Evolutionary conservation across 2,888 invertebrate species (phyloP).

Genomic region (Drosophila anceps): DNA sequence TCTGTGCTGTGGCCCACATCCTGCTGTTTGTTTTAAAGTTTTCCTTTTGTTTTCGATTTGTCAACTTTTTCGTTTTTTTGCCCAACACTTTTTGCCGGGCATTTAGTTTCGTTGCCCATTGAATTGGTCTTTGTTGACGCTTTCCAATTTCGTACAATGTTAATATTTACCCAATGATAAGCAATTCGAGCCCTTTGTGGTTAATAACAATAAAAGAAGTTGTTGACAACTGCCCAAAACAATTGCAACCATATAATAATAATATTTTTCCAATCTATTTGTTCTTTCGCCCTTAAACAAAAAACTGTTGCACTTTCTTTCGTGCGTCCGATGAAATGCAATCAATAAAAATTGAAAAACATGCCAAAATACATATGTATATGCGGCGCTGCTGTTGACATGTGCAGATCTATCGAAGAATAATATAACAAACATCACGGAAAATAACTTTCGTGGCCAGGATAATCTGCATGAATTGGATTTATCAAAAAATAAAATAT

Average conservation of each 20-base stretch:
- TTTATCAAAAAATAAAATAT: slow-evolving; percentile 91
- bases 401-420: slow-evolving; percentile 89
- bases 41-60: slow-evolving; percentile 12
- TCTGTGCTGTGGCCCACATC: slow-evolving; percentile 21
- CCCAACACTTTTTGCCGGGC: slow-evolving; percentile 1
- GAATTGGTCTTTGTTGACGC: slow-evolving; percentile 26
- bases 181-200: slow-evolving; percentile 33
- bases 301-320: slow-evolving; percentile 49
- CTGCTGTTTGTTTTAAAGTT: slow-evolving; percentile 46
- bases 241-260: slow-evolving; percentile 22
- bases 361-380: background rate
- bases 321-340: slow-evolving; percentile 23
- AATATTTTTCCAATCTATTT: slow-evolving; percentile 40
- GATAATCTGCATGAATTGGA: slow-evolving; percentile 90
- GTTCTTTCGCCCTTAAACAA: slow-evolving; percentile 6
- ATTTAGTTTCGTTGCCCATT: slow-evolving; percentile 23
- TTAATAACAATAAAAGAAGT: slow-evolving; percentile 29
- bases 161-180: slow-evolving; percentile 45
- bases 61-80: background rate
- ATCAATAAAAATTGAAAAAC: slow-evolving; percentile 13
- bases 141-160: slow-evolving; percentile 27
- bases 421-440: slow-evolving; percentile 89
- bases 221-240: slow-evolving; percentile 15
- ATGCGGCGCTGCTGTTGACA: slow-evolving; percentile 20
- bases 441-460: slow-evolving; percentile 92